Evolutionary conservation across 2,888 invertebrate genomes (phyloP).

Genomic region (Caenorhabditis angaria): DNA sequence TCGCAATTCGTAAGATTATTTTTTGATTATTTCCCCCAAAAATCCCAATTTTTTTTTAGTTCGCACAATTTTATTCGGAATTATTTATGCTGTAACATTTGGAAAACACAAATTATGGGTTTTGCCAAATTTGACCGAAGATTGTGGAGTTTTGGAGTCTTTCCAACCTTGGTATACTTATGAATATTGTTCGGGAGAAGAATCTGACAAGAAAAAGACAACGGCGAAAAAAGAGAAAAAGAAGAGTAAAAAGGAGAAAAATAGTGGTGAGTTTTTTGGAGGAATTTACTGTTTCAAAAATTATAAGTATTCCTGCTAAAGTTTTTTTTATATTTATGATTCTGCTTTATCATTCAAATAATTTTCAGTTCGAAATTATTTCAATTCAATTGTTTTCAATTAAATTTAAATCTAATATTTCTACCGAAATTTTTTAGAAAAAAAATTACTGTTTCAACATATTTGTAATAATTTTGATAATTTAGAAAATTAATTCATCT

Average conservation of each 20-base stretch:
- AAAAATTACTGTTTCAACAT: background rate
- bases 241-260: conserved; percentile 52
- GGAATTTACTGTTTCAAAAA: too few relatives aligned
- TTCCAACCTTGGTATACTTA: conserved; percentile 90
- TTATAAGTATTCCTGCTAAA: too few relatives aligned
- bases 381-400: too few relatives aligned
- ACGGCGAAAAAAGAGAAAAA: conserved; percentile 45
- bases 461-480: too few relatives aligned
- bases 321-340: too few relatives aligned
- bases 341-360: too few relatives aligned
- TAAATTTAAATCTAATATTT: too few relatives aligned
- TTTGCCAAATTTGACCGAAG: conserved; percentile 95
- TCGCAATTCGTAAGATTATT: conserved; percentile 80
- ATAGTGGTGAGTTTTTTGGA: too few relatives aligned
- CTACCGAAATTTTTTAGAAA: too few relatives aligned
- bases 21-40: background rate
- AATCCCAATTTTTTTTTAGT: conserved; percentile 74
- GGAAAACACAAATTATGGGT: conserved; percentile 95
- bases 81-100: conserved; percentile 86
- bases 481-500: too few relatives aligned
- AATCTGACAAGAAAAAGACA: conserved; percentile 17
- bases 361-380: too few relatives aligned
- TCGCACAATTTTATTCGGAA: conserved; percentile 88
- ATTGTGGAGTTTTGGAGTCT: conserved; percentile 97
- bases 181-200: conserved; percentile 48